Evolutionary conservation across 2,113 vertebrate genomes (phyloP).

Genomic region (Channa argus): DNA sequence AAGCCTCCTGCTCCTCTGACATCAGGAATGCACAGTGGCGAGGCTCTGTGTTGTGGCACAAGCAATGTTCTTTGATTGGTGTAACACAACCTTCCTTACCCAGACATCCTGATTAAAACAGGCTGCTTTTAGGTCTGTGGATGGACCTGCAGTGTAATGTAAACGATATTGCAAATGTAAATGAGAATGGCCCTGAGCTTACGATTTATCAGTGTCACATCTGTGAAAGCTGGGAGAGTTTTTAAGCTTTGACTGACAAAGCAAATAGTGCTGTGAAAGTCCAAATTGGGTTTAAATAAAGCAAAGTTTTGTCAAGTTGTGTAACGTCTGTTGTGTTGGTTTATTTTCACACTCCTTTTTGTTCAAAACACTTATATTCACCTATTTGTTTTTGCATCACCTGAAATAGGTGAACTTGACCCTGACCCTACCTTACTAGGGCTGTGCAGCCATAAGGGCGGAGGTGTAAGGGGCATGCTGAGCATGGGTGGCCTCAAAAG

Average conservation of each 20-base stretch:
- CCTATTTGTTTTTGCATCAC: slow-evolving; percentile 77
- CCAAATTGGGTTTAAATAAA: slow-evolving; percentile 2
- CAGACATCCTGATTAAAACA: background rate
- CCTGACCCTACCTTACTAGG: slow-evolving; percentile 59
- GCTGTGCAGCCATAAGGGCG: slow-evolving; percentile 6
- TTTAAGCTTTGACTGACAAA: slow-evolving; percentile 28
- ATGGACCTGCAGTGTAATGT: too few species aligned
- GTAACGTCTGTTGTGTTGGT: slow-evolving; percentile 54
- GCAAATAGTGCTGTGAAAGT: slow-evolving; percentile 21
- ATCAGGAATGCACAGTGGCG: background rate
- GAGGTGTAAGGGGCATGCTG: background rate
- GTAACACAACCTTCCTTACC: slow-evolving; percentile 42
- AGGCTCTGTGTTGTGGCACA: slow-evolving; percentile 3
- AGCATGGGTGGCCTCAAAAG: slow-evolving; percentile 63
- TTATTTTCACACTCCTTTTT: slow-evolving; percentile 76
- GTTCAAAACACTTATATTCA: slow-evolving; percentile 28
- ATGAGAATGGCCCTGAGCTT: slow-evolving; percentile 45
- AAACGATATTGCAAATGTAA: slow-evolving; percentile 13
- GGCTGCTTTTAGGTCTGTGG: too few species aligned
- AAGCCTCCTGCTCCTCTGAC: slow-evolving; percentile 48
- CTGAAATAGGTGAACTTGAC: slow-evolving; percentile 55
- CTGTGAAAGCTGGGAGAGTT: slow-evolving; percentile 29
- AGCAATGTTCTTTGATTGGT: slow-evolving; percentile 33
- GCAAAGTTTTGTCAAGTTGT: slow-evolving; percentile 8
- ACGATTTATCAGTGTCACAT: slow-evolving; percentile 58